A percentile compares a stretch with the other conserved stretches of the same genome.
Evolutionary conservation across 2,113 vertebrate species (phyloP).

Genomic region (Pleuronectes platessa): DNA sequence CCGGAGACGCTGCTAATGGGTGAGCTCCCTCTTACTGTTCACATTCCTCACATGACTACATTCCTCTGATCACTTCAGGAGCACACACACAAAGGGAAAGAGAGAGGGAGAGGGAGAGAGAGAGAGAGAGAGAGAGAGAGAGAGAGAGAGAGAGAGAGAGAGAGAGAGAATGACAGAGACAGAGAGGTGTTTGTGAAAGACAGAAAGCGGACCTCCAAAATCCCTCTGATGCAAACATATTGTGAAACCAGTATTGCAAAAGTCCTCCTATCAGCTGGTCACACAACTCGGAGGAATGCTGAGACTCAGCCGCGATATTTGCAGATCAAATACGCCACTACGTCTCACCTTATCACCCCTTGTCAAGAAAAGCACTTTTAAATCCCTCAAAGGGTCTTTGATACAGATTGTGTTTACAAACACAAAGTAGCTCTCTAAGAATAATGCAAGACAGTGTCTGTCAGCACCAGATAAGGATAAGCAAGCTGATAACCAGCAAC

Average conservation of each 20-base stretch:
- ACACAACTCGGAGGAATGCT: conserved; percentile 38
- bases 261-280: conserved; percentile 2
- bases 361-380: conserved; percentile 18
- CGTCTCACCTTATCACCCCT: conserved; percentile 38
- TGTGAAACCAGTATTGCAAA: conserved; percentile 36
- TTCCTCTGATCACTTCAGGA: conserved; percentile 57
- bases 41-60: conserved; percentile 76
- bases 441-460: not conserved
- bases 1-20: not conserved
- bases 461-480: conserved; percentile 3
- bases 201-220: not conserved
- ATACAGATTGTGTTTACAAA: not conserved
- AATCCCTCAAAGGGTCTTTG: conserved; percentile 5
- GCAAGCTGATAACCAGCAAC: not conserved
- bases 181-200: not conserved
- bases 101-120: conserved; percentile 2
- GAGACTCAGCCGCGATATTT: conserved; percentile 44
- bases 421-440: not conserved
- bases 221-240: not conserved
- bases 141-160: conserved; percentile 10
- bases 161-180: not conserved
- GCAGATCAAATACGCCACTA: conserved; percentile 44
- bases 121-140: not conserved
- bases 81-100: not conserved
- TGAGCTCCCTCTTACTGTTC: conserved; percentile 48